Conservation (phyloP, 2,113 vertebrate genomes). For the Nesoenas mayeri region DNA sequence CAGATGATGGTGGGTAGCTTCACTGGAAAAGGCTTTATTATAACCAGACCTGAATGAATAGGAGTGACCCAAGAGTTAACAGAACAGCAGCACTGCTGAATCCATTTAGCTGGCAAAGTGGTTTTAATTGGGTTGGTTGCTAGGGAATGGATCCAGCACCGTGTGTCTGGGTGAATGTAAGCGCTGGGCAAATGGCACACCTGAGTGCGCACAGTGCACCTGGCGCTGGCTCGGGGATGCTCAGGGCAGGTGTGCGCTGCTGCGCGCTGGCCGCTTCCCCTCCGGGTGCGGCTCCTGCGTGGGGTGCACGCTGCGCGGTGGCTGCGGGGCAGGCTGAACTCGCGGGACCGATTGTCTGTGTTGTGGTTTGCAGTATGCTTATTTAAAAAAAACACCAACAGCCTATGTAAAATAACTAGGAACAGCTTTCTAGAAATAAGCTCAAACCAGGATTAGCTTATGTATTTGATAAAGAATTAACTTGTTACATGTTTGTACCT, state of each 20-base stretch:
- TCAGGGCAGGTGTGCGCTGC: not conserved
- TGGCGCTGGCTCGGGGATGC: not conserved
- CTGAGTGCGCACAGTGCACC: not conserved
- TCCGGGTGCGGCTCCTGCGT: not conserved
- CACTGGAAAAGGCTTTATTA: not conserved
- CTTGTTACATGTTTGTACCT: not conserved
- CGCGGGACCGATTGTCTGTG: not conserved
- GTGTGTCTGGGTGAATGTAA: not conserved
- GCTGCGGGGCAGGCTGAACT: not conserved
- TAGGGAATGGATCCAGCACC: constrained; percentile 61
- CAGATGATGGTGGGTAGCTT: not conserved
- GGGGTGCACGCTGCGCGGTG: not conserved
- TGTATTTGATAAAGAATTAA: not conserved
- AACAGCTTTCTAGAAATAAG: not conserved
- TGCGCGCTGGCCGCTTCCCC: not conserved
- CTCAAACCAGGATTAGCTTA: not conserved
- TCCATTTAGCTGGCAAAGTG: constrained; percentile 63
- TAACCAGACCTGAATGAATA: not conserved
- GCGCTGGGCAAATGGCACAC: constrained; percentile 15
- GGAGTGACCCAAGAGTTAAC: not conserved
- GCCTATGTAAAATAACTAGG: not conserved
- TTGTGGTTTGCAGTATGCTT: not conserved
- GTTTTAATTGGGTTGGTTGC: constrained; percentile 75
- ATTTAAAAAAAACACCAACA: not conserved
- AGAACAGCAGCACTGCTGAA: not conserved